Evolutionary conservation across 2,113 vertebrate species (phyloP).

Genomic region (Pardalotus punctatus): DNA sequence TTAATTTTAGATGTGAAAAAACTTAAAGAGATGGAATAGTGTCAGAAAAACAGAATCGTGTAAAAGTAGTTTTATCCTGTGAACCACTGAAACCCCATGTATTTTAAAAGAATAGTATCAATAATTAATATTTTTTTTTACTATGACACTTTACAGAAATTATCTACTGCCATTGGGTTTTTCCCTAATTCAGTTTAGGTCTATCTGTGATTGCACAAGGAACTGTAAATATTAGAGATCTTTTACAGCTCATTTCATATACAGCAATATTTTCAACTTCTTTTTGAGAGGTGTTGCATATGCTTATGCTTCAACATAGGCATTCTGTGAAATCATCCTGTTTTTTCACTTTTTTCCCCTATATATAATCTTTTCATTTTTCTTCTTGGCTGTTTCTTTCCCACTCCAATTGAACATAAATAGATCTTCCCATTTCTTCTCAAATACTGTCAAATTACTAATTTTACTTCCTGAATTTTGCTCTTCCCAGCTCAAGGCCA

Average conservation of each 20-base stretch:
- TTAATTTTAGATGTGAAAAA: background rate
- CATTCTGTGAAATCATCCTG: background rate
- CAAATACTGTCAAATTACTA: background rate
- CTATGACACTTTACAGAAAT: background rate
- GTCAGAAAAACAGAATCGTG: background rate
- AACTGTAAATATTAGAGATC: background rate
- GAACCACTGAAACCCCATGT: background rate
- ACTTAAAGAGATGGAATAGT: background rate
- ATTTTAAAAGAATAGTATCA: background rate
- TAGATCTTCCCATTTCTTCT: background rate
- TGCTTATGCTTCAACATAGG: background rate
- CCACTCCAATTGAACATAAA: background rate
- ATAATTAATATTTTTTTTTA: background rate
- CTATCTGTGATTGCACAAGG: background rate
- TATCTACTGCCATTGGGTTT: background rate
- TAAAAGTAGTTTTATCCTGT: background rate
- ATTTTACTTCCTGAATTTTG: slow-evolving; percentile 5
- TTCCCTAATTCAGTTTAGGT: background rate
- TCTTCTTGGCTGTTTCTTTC: background rate
- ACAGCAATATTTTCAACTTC: background rate
- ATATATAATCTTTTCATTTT: background rate
- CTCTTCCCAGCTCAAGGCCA: background rate
- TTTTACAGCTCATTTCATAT: background rate
- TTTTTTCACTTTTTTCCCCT: background rate
- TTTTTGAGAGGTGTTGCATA: background rate